phyloP scores from a whole-genome alignment of 2,113 vertebrate genomes.

The Gulo gulo region DNA sequence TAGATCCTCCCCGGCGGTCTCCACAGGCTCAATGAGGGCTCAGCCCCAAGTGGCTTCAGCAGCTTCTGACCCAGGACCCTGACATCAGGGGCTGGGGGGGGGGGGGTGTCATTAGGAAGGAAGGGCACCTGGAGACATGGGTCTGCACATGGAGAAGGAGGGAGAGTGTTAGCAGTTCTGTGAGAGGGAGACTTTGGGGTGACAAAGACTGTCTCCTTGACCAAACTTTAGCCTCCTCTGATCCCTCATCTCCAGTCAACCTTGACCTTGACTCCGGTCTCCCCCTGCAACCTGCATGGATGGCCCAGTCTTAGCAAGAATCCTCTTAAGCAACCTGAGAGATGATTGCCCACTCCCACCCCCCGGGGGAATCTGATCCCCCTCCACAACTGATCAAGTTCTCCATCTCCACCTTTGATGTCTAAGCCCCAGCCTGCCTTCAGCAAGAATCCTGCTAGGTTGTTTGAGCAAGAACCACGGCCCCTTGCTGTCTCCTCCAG shows the following conservation, averaged over 20 bases:
- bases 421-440: neutral
- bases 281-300: neutral
- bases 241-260: neutral
- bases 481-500: neutral
- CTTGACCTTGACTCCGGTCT: neutral
- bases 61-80: neutral
- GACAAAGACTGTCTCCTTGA: neutral
- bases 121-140: neutral
- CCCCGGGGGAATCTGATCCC: neutral
- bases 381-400: neutral
- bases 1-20: neutral
- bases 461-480: neutral
- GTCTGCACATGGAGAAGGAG: too few species aligned
- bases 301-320: neutral
- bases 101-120: neutral
- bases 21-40: rapidly evolving
- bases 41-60: neutral
- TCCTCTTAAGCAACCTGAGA: neutral
- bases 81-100: neutral
- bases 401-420: neutral
- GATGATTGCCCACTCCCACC: neutral
- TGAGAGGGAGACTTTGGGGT: neutral
- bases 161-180: neutral
- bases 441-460: neutral
- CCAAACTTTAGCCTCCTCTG: neutral